A percentile compares a stretch with the other conserved stretches of the same genome.
phyloP scores from a whole-genome alignment of 2,888 invertebrate species.

The Oasisia sp. region DNA sequence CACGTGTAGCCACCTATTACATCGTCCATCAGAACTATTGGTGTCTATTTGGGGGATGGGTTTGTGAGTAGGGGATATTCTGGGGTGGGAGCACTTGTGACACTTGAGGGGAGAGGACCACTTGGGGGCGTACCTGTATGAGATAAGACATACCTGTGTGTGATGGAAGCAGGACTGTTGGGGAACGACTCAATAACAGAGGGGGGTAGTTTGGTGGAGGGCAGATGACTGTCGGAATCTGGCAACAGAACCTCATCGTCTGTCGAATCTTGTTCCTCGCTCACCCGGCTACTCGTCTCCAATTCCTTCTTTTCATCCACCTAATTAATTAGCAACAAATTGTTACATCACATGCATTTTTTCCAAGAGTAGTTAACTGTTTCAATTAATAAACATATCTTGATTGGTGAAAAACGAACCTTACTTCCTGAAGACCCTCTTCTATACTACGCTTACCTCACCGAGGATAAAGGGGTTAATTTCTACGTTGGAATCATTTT shows the following conservation, averaged over 20 bases:
- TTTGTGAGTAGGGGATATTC: no score
- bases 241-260: slow-evolving; percentile 54
- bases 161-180: slow-evolving; percentile 68
- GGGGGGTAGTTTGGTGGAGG: slow-evolving; percentile 6
- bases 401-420: not conserved
- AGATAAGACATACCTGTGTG: not conserved
- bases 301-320: slow-evolving; percentile 51
- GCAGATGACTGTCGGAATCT: slow-evolving; percentile 42
- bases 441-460: no score
- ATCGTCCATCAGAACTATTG: no score
- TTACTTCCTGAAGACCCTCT: no score
- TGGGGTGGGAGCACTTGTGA: no score
- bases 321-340: slow-evolving; percentile 23
- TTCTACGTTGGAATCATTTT: no score
- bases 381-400: not conserved
- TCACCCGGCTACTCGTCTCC: slow-evolving; percentile 50
- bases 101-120: no score
- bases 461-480: no score
- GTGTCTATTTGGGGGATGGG: no score
- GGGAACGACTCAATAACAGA: slow-evolving; percentile 72
- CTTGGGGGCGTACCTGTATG: no score
- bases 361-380: not conserved
- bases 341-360: not conserved
- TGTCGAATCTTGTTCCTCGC: slow-evolving; percentile 55
- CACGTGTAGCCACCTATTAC: no score